Evolutionary conservation across 2,113 vertebrate genomes (phyloP), one percentile per base, ranked within the genome.

Genomic region (Ahaetulla prasina): DNA sequence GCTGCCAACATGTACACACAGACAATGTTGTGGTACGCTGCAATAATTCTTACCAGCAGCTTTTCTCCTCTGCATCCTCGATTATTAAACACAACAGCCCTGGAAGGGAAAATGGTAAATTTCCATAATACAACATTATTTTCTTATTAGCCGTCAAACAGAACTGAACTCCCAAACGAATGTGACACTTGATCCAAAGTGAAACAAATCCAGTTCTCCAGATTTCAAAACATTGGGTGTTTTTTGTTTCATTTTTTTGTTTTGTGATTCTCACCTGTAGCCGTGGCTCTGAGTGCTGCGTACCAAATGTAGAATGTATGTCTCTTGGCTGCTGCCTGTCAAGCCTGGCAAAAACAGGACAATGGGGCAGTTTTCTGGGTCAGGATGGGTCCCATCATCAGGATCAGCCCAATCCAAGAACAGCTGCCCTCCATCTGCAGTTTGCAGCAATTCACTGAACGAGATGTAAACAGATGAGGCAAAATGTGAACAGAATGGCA

Each of bases 71-170:
- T 96, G 54, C 97, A 97, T 9, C 98, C 98, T 87, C 98, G 95
- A 96, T 98, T 98, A 94, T 98, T 98, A 95, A 98, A 98, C 6
- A 98, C 98, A 6, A 98, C 98, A 89, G 98, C 97, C 96, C 98
- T 98, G 60, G 30, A 47, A 52, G 39, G 88, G 50, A 89, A 57
- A 74, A 10, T 2, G 55, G 23, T 45, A 25, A 22, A 53, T 43
- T 43, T 88, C 52, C n/a, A 55, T n/a, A 35, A 88, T 49, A 50
- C 6, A 3, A n/a, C 30, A 43, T 43, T 20, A 23, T 80, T 80
- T 80, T 80, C 74, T 43, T 9, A 43, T 22, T 43, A 80, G 35
- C 74, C 8, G 8, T 80, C 74, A 80, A 80, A 80, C 68, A 43
- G 35, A 80, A 43, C 74, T 22, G 35, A 39, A 80, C 74, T 80